Evolutionary conservation across 2,888 invertebrate species (phyloP), one percentile per base, ranked within the genome.

Genomic region (Hypomecis punctinalis): DNA sequence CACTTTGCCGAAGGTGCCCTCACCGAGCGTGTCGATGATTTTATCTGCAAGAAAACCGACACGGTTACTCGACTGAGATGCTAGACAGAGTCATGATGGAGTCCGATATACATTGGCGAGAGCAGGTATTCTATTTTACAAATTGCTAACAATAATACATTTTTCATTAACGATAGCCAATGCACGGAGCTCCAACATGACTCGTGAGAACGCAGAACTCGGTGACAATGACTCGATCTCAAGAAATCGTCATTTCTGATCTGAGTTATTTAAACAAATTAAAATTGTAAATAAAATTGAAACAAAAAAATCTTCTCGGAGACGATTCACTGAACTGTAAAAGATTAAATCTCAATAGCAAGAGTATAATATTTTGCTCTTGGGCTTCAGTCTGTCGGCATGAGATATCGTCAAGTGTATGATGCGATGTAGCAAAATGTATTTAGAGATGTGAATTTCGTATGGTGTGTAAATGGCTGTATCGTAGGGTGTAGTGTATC

Each of bases 1-100:
- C 88, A 99, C 99, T 95, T 99, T 99, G 91, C 99, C 99, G 96
- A 99, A 99, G 81, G 99, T 99, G 89, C 99, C 99, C 94, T 99
- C 99, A 83, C 99, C 99, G 88, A 99, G 96, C 83, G 99, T 99
- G 93, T 97, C 96, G 94, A 98, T 95, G 94, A 99, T 97, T 95
- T 98, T 98, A 97, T 99, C 99, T 99, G 98, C 88, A 97, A 97
- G 93, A 89, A 93, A 95, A 95, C 93, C 94, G 93, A 91, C 77
- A 75, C 81, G 76, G 83, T 92, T 87, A 90, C 76, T 85, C 73
- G 81, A 76, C 75, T 78, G 81, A 63, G 62, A 65, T 79, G 72
- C 60, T 65, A 74, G 74, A 85, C 83, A 81, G 83, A 88, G 87
- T 85, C 88, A 86, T 84, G 84, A 78, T 81, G 88, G 88, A 89